These are phyloP conservation scores for Amorpha juglandis DNA, from an alignment of 2,888 invertebrate species.

Conservation along the genomic window DNA sequence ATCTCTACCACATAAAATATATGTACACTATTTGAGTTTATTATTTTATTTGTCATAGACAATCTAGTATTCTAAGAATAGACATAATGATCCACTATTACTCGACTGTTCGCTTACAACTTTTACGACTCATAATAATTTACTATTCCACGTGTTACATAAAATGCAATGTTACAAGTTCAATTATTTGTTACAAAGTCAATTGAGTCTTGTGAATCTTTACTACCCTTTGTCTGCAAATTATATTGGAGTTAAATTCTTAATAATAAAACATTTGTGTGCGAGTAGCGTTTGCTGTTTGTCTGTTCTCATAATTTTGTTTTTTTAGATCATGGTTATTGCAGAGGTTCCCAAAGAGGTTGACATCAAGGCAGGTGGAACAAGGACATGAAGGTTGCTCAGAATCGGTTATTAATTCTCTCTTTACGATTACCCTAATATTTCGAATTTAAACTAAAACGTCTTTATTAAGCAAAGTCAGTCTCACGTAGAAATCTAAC, in stretches of 20 bases:
- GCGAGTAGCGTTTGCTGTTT: no score
- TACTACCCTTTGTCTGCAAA: not conserved
- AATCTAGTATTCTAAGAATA: slow-evolving; percentile 3
- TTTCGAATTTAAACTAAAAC: no score
- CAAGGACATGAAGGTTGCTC: no score
- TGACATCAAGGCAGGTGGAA: no score
- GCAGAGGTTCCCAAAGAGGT: no score
- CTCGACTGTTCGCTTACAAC: not conserved
- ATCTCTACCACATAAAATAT: not conserved
- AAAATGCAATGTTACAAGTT: not conserved
- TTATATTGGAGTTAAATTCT: not conserved
- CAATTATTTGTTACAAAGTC: slow-evolving; percentile 1
- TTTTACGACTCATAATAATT: slow-evolving; percentile 18
- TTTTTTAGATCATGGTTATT: no score
- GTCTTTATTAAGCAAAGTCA: no score
- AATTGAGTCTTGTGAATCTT: not conserved
- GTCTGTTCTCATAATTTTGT: no score
- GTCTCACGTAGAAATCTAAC: no score
- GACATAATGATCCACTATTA: slow-evolving; percentile 8
- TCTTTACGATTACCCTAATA: no score
- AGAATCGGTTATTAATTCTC: no score
- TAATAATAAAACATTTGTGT: not conserved
- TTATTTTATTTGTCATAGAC: not conserved
- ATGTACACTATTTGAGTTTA: not conserved
- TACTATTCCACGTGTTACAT: slow-evolving; percentile 20